Base-by-base conservation (phyloP, 2,797 vertebrate genomes). In the Phataginus tricuspis region DNA sequence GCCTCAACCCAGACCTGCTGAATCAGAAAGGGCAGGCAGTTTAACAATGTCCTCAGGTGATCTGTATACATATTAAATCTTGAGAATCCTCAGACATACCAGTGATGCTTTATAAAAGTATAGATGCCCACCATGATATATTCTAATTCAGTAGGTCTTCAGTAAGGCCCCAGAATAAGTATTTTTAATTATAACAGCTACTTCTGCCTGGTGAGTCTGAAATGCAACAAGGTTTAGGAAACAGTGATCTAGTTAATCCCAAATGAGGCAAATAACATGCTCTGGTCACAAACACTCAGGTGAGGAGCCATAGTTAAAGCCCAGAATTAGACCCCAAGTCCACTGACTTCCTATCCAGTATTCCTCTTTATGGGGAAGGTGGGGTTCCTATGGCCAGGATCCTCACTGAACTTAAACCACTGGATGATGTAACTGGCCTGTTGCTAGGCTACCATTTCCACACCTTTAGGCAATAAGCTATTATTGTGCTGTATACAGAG, bases 261-360 rank as follows among this genome's bases (percentile, higher is more conserved):
- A 68, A 94, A 75, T 66, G 49, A 86, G 3, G 21, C 53, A 95
- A 78, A 27, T 79, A 71, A 87, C 66, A 91, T 90, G 57, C 7
- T 63, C 51, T 57, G 19, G 13, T 68, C 55, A 92, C 61, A 90
- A 75, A 86, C 13, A 66, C 31, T 92, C 66, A 87, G 11, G 63
- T 94, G 57, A 90, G 93, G 37, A 88, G 77, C 18, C 18, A 74
- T 34, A 63, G n/a, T 66, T 90, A 96, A 90, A 45, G 19, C 29
- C 29, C 53, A 80, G 82, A 92, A 94, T 72, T 94, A 90, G 72
- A 85, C 14, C 13, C 31, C 18, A 34, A 49, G 13, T 78, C 66
- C 37, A 80, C 16, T 72, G 88, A 49, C 34, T 92, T 63, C 39
- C 75, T 49, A 42, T 90, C 72, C 57, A 86, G 25, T 74, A 86